Evolutionary conservation across 2,888 invertebrate species (phyloP).

Genomic region (Leptogaster cylindrica): DNA sequence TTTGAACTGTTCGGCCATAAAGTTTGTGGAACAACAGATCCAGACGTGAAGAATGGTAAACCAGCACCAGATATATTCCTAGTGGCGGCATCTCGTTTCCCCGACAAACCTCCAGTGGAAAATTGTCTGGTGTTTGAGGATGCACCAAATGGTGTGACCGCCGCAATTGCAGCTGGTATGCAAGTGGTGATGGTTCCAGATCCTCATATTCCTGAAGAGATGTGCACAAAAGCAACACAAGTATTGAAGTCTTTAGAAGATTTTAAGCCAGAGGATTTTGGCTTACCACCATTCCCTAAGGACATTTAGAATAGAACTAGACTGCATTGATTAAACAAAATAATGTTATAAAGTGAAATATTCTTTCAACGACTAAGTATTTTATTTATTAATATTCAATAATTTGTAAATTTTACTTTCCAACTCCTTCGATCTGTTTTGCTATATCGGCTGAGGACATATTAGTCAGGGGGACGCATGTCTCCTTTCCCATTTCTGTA

Average conservation of each 20-base stretch:
- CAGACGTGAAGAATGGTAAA: constrained; percentile 84
- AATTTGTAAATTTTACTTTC: constrained; percentile 51
- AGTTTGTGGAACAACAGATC: constrained; percentile 83
- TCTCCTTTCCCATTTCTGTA: constrained; percentile 81
- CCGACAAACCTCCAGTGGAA: constrained; percentile 68
- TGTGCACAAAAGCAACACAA: constrained; percentile 69
- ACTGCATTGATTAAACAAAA: no score
- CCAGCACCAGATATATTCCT: constrained; percentile 89
- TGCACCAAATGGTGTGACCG: constrained; percentile 86
- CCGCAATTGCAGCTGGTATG: constrained; percentile 82
- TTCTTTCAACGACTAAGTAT: constrained; percentile 1
- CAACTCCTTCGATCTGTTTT: constrained; percentile 66
- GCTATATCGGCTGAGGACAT: constrained; percentile 74
- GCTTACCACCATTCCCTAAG: constrained; percentile 72
- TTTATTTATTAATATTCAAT: constrained; percentile 19
- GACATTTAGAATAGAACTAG: no score
- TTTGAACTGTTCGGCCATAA: constrained; percentile 76
- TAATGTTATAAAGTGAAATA: no score
- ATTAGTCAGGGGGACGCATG: constrained; percentile 72
- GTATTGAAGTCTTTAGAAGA: constrained; percentile 76
- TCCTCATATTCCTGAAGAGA: constrained; percentile 62
- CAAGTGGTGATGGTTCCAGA: constrained; percentile 86
- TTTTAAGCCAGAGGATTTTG: constrained; percentile 83
- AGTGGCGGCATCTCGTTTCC: constrained; percentile 76
- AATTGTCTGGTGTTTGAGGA: constrained; percentile 88